phyloP scores from a whole-genome alignment of 2,888 invertebrate genomes.

The Criorhina ranunculi region DNA sequence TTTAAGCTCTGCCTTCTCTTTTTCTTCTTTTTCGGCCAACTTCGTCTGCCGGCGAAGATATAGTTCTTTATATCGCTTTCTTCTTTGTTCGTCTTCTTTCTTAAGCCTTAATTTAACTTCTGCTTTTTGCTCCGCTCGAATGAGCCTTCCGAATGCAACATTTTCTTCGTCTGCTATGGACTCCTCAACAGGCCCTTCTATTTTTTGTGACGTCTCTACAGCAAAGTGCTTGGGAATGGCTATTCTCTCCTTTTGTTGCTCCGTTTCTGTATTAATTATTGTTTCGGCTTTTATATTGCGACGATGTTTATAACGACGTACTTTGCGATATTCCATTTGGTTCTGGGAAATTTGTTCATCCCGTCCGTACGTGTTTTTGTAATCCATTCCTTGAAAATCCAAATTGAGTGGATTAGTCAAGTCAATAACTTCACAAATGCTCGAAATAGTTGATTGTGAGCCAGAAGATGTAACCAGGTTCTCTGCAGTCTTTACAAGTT shows the following conservation, averaged over 20 bases:
- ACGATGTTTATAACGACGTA: slow-evolving; percentile 81
- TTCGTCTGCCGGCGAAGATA: slow-evolving; percentile 79
- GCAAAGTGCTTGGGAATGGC: slow-evolving; percentile 78
- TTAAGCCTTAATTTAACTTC: slow-evolving; percentile 77
- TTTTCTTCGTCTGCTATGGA: not conserved
- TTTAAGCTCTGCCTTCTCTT: slow-evolving; percentile 56
- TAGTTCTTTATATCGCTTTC: slow-evolving; percentile 80
- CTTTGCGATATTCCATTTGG: slow-evolving; percentile 80
- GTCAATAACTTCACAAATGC: slow-evolving; percentile 82
- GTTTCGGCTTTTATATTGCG: slow-evolving; percentile 78
- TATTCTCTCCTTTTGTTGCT: slow-evolving; percentile 79
- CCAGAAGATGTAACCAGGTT: slow-evolving; percentile 80
- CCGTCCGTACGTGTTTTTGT: slow-evolving; percentile 81
- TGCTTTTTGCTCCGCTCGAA: slow-evolving; percentile 80
- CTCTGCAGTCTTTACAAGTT: slow-evolving; percentile 81
- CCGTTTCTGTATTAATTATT: slow-evolving; percentile 77
- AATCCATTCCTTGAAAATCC: slow-evolving; percentile 83
- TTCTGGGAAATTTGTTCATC: slow-evolving; percentile 83
- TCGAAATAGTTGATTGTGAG: slow-evolving; percentile 79
- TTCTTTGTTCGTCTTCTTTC: slow-evolving; percentile 78
- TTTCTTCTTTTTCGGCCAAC: slow-evolving; percentile 28
- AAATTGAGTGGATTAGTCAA: slow-evolving; percentile 82
- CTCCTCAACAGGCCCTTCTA: not conserved
- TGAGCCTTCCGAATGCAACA: slow-evolving; percentile 78
- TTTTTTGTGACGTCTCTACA: slow-evolving; percentile 28